Evolutionary conservation across 1,140 invertebrate species (phyloP), one percentile per base, ranked within the genome.

Genomic region (Tachypleus tridentatus): DNA sequence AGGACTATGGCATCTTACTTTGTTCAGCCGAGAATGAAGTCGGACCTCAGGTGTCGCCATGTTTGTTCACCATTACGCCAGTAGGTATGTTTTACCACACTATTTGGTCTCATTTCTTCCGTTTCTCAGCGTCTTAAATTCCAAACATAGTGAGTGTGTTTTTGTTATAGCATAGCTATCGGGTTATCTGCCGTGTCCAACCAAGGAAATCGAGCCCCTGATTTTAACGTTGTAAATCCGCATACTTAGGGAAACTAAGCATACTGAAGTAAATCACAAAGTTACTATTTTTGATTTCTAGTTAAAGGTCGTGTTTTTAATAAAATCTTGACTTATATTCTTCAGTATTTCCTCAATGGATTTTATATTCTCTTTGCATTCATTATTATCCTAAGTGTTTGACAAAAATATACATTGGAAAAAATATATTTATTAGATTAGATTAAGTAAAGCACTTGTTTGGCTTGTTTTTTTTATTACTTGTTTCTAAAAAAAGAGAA

Each of bases 21-120:
- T 75, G 74, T 63, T 71, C 68, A 66, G 74, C 72, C 7, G 64
- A 71, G n/a, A 75, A 75, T 66, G 52, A 60, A 0, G 69, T 74
- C 4, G 74, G 74, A 4, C 63, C 58, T 7, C 73, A 73, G 48
- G 64, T 64, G 4, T 70, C 72, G 59, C 72, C 73, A 0, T 75
- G 74, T 60, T 65, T 70, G 51, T 75, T 73, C 62, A 67, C 61
- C 11, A 64, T 75, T n/a, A 70, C 74, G 47, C 73, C 73, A 8
- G 67, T 72, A 50, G 71, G 72, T 73, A 62, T 69, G 71, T 66
- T 4, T 8, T 58, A 54, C 49, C 6, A n/a, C 10, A 2, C 6
- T 9, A 62, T 5, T 7, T 6, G 5, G 11, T n/a, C n/a, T 59
- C 7, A 57, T 66, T 50, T 59, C 52, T 53, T 51, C 4, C 50